Evolutionary conservation across 2,888 invertebrate genomes (phyloP).

Genomic region (Mesochorus sp.): DNA sequence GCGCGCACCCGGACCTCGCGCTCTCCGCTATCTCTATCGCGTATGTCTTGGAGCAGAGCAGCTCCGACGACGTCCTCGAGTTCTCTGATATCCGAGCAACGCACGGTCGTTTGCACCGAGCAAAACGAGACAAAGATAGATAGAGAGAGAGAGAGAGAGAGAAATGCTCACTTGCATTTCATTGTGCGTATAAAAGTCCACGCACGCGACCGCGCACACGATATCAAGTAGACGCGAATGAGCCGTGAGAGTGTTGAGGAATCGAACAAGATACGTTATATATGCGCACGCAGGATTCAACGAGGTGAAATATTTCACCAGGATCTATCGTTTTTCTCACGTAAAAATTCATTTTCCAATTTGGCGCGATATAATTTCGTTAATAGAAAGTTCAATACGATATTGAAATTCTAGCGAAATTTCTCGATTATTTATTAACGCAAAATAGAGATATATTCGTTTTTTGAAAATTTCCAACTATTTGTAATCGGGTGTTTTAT

Average conservation of each 20-base stretch:
- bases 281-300: no score
- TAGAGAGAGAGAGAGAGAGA: slow-evolving; percentile 4
- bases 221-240: slow-evolving; percentile 46
- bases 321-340: no score
- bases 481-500: no score
- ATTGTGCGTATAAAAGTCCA: slow-evolving; percentile 69
- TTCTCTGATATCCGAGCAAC: slow-evolving; percentile 35
- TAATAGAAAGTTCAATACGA: no score
- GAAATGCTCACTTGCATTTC: slow-evolving; percentile 70
- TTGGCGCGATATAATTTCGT: no score
- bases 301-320: no score
- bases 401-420: no score
- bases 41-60: not conserved
- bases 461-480: no score
- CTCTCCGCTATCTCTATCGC: slow-evolving; percentile 55
- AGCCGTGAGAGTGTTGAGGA: slow-evolving; percentile 51
- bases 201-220: slow-evolving; percentile 59
- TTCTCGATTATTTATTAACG: no score
- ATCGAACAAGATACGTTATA: not conserved
- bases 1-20: slow-evolving; percentile 52
- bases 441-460: no score
- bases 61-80: slow-evolving; percentile 15
- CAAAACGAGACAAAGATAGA: not conserved
- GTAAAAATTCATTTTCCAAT: no score
- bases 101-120: slow-evolving; percentile 50